A percentile compares a stretch with the other conserved stretches of the same genome.
Conservation (phyloP, 1,140 invertebrate species). For the Drosophila ficusphila region DNA sequence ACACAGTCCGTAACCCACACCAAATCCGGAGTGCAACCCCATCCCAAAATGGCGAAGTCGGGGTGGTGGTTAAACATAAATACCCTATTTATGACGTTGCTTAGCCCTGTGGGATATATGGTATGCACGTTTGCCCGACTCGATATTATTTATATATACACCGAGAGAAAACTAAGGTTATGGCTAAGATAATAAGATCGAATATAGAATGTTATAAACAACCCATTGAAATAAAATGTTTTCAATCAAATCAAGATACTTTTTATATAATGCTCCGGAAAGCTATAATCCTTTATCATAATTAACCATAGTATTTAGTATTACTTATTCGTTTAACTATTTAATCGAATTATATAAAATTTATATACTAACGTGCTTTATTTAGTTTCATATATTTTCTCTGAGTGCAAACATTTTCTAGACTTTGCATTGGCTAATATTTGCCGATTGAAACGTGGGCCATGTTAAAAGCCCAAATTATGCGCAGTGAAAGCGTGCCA, state of each 20-base stretch:
- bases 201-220: too few relatives aligned
- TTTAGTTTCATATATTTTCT: neutral
- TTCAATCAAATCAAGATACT: too few relatives aligned
- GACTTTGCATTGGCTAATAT: neutral
- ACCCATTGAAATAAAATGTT: too few relatives aligned
- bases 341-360: too few relatives aligned
- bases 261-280: too few relatives aligned
- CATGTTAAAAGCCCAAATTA: conserved; percentile 7
- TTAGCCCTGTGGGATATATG: conserved; percentile 69
- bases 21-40: conserved; percentile 29
- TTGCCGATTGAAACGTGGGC: neutral
- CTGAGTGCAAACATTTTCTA: neutral
- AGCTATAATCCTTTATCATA: too few relatives aligned
- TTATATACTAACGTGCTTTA: too few relatives aligned
- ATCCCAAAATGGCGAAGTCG: conserved; percentile 29
- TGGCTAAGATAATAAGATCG: too few relatives aligned
- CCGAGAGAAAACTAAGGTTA: conserved; percentile 5
- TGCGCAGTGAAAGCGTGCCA: conserved; percentile 47
- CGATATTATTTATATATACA: conserved; percentile 62
- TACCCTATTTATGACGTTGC: conserved; percentile 62
- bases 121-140: conserved; percentile 13
- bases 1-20: conserved; percentile 22
- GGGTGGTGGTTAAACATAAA: conserved; percentile 66
- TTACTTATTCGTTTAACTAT: too few relatives aligned
- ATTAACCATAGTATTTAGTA: too few relatives aligned